Base-by-base conservation (phyloP, 35 echinoderm and acorn worm genomes). In the Anneissia japonica region DNA sequence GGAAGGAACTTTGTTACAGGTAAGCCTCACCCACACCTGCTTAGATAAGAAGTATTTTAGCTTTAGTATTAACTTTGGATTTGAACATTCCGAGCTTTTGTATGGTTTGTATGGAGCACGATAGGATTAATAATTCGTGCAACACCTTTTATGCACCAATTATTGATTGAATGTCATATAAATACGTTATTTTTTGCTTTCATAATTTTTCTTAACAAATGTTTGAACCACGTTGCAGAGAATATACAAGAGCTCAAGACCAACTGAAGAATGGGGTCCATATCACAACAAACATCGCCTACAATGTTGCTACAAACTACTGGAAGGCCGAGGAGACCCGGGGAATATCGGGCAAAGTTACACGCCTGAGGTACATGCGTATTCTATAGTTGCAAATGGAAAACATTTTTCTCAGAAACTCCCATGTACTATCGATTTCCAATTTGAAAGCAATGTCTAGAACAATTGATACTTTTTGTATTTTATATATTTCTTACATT, bases 261-360 rank as follows among this genome's bases (percentile, higher is more conserved):
- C 87, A 74, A 39, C 31, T 76, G 46, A 73, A 13, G 87, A 89
- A 35, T 89, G 87, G 87, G 87, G 87, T 30, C 87, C 87, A 17
- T 79, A 64, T 26, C 81, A 74, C 26, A 89, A 89, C 40, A 73
- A 74, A 37, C 39, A 83, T 46, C 55, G 87, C 37, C 36, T 76
- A 11, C 37, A 76, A 76, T 79, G 45, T 0, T 55, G 87, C 2
- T 89, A 89, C 80, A 37, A 51, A n/a, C 38, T 31, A 77, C n/a
- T 32, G 37, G 83, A 74, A 33, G 46, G 29, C 0, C 29, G 83
- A 35, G 83, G 51, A 64, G 51, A 64, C 19, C 6, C 19, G 26
- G 51, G 51, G 1, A 64, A 2, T 9, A 23, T 64, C 51, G 51
- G 51, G 2, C 10, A 23, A 64, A 23, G 1, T 12, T 64, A 19